Evolutionary conservation across 64 coral and sea anemone species (phyloP).

Genomic region (Porites australiensis): DNA sequence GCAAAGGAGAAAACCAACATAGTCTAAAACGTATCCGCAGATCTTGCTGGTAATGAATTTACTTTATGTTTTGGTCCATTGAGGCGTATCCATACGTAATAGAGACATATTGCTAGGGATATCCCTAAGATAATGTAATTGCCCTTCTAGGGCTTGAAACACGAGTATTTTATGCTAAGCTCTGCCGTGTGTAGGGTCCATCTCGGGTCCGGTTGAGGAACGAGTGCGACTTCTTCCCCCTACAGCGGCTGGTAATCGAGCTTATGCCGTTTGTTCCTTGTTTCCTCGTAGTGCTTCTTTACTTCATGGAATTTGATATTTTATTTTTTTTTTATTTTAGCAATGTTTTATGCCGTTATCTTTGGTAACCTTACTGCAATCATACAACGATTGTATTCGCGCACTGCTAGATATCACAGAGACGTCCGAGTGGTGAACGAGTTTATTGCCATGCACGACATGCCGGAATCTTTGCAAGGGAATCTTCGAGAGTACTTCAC

Average conservation of each 20-base stretch:
- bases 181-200: too few species aligned
- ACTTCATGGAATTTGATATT: not conserved
- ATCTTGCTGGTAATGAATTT: too few species aligned
- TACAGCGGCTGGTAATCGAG: too few species aligned
- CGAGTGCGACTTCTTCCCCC: too few species aligned
- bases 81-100: not conserved
- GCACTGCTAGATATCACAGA: conserved; percentile 90
- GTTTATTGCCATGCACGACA: conserved; percentile 87
- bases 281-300: not conserved
- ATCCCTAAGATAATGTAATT: too few species aligned
- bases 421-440: conserved; percentile 85
- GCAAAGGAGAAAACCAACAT: too few species aligned
- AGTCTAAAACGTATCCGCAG: too few species aligned
- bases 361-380: conserved; percentile 99
- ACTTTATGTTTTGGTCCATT: too few species aligned
- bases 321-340: conserved; percentile 52
- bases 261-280: too few species aligned
- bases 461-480: conserved; percentile 75
- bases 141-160: too few species aligned
- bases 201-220: too few species aligned
- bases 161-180: too few species aligned
- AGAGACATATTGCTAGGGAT: not conserved
- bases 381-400: conserved; percentile 94
- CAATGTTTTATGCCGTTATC: conserved; percentile 95
- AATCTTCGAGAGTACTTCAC: conserved; percentile 87